phyloP scores from a whole-genome alignment of 2,888 invertebrate genomes.

The Empis livida region DNA sequence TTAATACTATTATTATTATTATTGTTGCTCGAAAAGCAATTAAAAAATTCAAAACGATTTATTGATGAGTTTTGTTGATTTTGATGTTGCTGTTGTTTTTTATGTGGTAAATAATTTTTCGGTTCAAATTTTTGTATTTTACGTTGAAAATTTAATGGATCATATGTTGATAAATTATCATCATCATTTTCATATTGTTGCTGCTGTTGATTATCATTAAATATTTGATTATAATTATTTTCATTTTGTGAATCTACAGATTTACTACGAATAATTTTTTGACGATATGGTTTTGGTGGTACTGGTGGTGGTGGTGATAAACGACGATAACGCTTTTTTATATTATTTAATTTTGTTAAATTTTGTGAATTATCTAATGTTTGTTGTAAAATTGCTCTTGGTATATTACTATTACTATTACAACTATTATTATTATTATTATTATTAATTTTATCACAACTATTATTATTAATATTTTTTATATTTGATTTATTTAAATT shows the following conservation, averaged over 20 bases:
- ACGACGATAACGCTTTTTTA: background rate
- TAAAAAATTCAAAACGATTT: constrained; percentile 19
- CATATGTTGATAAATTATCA: constrained; percentile 11
- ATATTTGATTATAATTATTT: background rate
- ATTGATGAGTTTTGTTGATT: background rate
- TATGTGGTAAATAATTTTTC: constrained; percentile 12
- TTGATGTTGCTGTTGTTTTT: constrained; percentile 10
- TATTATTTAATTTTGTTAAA: too few relatives aligned
- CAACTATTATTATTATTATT: background rate
- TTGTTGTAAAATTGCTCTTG: background rate
- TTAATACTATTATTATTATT: constrained; percentile 8
- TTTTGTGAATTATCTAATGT: background rate
- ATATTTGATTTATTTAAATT: background rate
- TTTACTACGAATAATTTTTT: background rate
- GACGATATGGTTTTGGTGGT: constrained; percentile 16
- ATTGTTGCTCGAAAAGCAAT: constrained; percentile 16
- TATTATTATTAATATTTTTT: background rate
- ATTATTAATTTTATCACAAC: background rate
- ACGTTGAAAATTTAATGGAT: constrained; percentile 20
- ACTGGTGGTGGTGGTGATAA: constrained; percentile 14
- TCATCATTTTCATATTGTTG: background rate
- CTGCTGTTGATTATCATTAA: background rate
- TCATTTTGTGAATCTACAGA: background rate
- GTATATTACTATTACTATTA: background rate
- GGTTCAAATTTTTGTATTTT: constrained; percentile 21